These are phyloP conservation scores for Augochlora pura DNA, from an alignment of 1,140 invertebrate genomes.

Conservation along the genomic window DNA sequence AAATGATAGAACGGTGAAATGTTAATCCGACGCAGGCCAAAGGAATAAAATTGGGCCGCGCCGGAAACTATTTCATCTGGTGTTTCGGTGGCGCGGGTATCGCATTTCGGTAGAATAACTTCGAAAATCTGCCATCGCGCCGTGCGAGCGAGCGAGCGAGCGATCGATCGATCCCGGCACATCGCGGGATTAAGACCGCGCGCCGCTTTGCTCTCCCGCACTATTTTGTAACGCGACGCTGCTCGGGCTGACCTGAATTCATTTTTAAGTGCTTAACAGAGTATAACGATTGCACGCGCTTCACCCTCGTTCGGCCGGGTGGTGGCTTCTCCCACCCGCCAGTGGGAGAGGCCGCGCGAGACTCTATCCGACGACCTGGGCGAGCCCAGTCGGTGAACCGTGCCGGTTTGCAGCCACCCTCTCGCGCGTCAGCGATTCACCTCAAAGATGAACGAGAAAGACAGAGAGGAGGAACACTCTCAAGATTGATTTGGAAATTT, in stretches of 20 bases:
- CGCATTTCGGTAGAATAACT: background rate
- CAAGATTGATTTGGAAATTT: too few species aligned
- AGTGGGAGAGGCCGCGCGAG: too few species aligned
- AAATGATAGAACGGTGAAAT: too few species aligned
- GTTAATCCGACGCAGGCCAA: too few species aligned
- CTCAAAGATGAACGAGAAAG: slow-evolving; percentile 66
- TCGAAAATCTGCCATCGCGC: too few species aligned
- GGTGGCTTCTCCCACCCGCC: slow-evolving; percentile 24
- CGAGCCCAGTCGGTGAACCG: slow-evolving; percentile 35
- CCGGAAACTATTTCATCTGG: too few species aligned
- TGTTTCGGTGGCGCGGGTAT: background rate
- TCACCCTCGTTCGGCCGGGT: slow-evolving; percentile 19
- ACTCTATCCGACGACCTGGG: slow-evolving; percentile 26
- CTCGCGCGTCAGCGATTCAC: slow-evolving; percentile 57
- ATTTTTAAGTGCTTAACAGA: slow-evolving; percentile 43
- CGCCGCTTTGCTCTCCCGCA: slow-evolving; percentile 3
- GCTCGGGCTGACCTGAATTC: slow-evolving; percentile 35
- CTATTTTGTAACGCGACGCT: slow-evolving; percentile 18
- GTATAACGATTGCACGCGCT: slow-evolving; percentile 43
- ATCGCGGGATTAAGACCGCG: background rate
- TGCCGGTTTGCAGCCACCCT: slow-evolving; percentile 5
- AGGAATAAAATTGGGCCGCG: too few species aligned
- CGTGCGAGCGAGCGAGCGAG: background rate
- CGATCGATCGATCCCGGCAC: background rate
- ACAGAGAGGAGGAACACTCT: slow-evolving; percentile 1